Conservation (phyloP, 1,140 invertebrate species). For the Orchesella cincta region DNA sequence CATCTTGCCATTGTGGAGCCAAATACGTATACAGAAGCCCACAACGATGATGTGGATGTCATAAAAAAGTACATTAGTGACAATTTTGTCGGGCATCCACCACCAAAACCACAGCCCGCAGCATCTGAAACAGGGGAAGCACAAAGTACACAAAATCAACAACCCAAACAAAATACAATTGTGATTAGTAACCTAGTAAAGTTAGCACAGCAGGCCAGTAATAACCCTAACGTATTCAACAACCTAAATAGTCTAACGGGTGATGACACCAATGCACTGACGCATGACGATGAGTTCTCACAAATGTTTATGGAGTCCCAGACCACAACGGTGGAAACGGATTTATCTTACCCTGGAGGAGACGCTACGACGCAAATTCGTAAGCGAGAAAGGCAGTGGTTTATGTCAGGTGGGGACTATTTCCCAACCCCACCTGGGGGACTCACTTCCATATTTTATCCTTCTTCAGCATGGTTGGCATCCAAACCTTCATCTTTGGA, state of each 20-base stretch:
- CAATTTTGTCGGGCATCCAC: not conserved
- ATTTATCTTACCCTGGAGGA: not conserved
- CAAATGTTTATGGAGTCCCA: not conserved
- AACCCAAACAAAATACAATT: not conserved
- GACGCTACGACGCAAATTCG: not conserved
- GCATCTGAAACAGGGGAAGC: not conserved
- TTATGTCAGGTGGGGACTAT: constrained; percentile 44
- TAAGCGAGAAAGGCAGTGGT: constrained; percentile 42
- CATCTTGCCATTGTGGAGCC: not conserved
- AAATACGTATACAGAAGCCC: too few relatives aligned
- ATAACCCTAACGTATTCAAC: not conserved
- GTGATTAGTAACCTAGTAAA: constrained; percentile 24
- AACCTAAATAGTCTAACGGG: constrained; percentile 2
- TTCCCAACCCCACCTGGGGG: constrained; percentile 24
- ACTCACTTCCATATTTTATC: not conserved
- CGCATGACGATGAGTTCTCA: not conserved
- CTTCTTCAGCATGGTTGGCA: not conserved
- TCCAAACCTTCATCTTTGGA: constrained; percentile 55
- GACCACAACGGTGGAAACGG: not conserved
- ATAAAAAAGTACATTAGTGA: constrained; percentile 1
- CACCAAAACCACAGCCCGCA: too few relatives aligned
- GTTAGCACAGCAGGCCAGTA: constrained; percentile 23
- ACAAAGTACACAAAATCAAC: not conserved
- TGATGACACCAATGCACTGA: not conserved
- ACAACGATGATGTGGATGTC: not conserved